Evolutionary conservation across 2,888 invertebrate species (phyloP).

Genomic region (Antheraea yamamai): DNA sequence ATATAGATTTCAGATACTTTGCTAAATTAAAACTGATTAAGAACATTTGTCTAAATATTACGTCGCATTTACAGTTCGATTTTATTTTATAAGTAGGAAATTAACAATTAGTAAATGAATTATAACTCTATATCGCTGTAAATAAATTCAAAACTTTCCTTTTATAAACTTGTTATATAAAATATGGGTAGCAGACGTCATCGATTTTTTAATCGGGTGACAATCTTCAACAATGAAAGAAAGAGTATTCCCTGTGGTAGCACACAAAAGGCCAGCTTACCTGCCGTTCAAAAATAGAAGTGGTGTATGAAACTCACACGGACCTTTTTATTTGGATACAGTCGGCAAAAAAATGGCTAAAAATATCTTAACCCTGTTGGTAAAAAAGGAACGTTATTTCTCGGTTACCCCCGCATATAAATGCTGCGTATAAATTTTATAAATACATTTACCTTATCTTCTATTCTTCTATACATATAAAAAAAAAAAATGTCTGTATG

Average conservation of each 20-base stretch:
- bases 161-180: neutral
- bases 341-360: constrained; percentile 31
- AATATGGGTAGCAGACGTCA: constrained; percentile 22
- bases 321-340: constrained; percentile 36
- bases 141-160: neutral
- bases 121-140: neutral
- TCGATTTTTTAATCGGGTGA: constrained; percentile 28
- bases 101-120: neutral
- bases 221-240: constrained; percentile 57
- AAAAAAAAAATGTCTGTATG: no score
- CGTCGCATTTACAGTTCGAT: neutral
- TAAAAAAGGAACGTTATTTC: neutral
- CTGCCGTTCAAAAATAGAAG: constrained; percentile 54
- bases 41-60: neutral
- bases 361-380: neutral
- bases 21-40: neutral
- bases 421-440: no score
- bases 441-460: neutral
- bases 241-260: constrained; percentile 49
- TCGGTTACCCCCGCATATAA: neutral
- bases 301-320: constrained; percentile 39
- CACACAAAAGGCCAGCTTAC: constrained; percentile 54
- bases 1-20: neutral
- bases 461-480: no score
- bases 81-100: neutral